Base-by-base conservation (phyloP, 2,113 vertebrate species). In the Chlorocebus sabaeus region DNA sequence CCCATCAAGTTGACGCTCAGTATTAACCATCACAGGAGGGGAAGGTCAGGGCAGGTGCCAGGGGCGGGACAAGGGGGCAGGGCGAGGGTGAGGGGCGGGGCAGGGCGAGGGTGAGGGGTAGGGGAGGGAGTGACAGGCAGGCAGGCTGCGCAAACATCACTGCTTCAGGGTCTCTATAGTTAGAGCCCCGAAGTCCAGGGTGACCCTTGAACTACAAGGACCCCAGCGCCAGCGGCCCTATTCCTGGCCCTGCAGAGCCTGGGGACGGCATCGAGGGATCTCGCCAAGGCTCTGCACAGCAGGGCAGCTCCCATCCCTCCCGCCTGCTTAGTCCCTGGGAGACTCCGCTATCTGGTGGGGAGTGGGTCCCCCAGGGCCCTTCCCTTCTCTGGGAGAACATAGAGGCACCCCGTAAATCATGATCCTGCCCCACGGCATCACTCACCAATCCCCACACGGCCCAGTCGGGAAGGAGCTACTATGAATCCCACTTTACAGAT, bases 401-500 rank as follows among this genome's bases (percentile, higher is more conserved):
- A 32, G 32, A 14, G 43, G 11, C 0, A 0, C 8, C 18, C 1
- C 8, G 1, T 6, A 55, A 59, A 32, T 17, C 67, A 8, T 9
- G n/a, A 45, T 43, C 20, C 23, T 0, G 6, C 61, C 48, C 9
- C 22, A 6, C 27, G 6, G 3, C n/a, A 2, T 14, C 59, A 23
- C 48, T 27, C 40, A 7, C 52, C 45, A 27, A 5, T 27, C 61
- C 52, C 45, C 70, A 55, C 4, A 30, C 59, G 68, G 43, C 12
- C 50, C 45, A 0, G 5, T 1, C 0, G 0, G 38, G 9, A 50
- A 32, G 45, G 6, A 0, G 1, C 61, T 2, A 6, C 22, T 0
- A 0, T 0, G 8, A n/a, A 25, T 14, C 18, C 43, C 75, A 61
- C 80, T 72, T 18, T 25, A 50, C 43, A 27, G 23, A 11, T 3